Evolutionary conservation across 2,113 vertebrate genomes (phyloP).

Genomic region (Odontophorus gujanensis): DNA sequence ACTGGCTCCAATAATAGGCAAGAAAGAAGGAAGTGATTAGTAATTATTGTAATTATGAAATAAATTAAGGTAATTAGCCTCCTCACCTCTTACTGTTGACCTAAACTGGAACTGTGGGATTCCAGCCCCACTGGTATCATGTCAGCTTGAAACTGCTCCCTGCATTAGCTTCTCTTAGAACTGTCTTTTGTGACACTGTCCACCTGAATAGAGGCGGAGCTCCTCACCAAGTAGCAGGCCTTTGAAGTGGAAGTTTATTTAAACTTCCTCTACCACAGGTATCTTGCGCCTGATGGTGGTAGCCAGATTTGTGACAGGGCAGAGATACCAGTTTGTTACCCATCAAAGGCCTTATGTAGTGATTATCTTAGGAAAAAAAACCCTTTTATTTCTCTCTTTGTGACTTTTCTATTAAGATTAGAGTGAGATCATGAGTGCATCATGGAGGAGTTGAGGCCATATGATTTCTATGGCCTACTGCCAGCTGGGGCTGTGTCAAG

Average conservation of each 20-base stretch:
- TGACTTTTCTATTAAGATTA: not conserved
- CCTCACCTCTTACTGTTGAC: not conserved
- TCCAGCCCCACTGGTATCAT: not conserved
- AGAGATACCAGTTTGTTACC: not conserved
- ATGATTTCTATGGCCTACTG: not conserved
- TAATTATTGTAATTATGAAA: conserved; percentile 55
- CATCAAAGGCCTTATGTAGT: accelerated
- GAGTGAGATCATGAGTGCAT: not conserved
- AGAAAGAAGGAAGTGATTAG: conserved; percentile 43
- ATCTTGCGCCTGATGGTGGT: not conserved
- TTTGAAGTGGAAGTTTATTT: not conserved
- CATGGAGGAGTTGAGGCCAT: not conserved
- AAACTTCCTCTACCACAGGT: not conserved
- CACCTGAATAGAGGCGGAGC: not conserved
- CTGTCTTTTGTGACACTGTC: not conserved
- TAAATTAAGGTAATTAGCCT: conserved; percentile 48
- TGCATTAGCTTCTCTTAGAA: not conserved
- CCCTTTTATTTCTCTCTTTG: too few relatives aligned
- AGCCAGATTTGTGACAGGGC: not conserved
- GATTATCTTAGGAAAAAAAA: not conserved
- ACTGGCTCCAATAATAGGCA: not conserved
- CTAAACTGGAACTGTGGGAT: conserved; percentile 19
- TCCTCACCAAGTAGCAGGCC: not conserved
- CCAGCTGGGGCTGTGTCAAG: not conserved
- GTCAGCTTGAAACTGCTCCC: not conserved